A percentile compares a stretch with the other conserved stretches of the same genome.
Evolutionary conservation across 2,113 vertebrate species (phyloP).

Genomic region (Ageneiosus marmoratus): DNA sequence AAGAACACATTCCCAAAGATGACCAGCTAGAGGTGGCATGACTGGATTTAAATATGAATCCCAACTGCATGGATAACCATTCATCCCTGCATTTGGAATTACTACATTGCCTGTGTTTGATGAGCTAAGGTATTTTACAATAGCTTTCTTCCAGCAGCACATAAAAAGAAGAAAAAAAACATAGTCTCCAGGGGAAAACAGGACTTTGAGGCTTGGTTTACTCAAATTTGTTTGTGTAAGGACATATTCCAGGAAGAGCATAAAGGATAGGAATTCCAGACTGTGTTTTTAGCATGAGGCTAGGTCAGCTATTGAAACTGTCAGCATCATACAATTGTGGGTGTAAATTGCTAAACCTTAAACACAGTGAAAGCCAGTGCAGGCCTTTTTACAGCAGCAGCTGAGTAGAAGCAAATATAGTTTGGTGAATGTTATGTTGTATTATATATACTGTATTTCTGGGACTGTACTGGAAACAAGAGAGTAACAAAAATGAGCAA

Average conservation of each 20-base stretch:
- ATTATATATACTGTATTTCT: neutral
- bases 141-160: neutral
- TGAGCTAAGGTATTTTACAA: neutral
- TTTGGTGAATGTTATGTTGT: neutral
- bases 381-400: neutral
- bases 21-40: neutral
- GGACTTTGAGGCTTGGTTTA: neutral
- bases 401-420: neutral
- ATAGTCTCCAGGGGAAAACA: neutral
- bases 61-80: neutral
- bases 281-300: neutral
- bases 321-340: neutral
- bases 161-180: neutral
- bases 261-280: neutral
- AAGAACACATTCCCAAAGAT: conserved; percentile 1
- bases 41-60: neutral
- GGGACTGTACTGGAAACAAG: neutral
- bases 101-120: neutral
- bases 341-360: conserved; percentile 7
- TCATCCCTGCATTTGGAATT: neutral
- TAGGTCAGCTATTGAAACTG: neutral
- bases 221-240: neutral
- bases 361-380: neutral
- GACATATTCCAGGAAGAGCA: neutral
- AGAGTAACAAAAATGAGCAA: conserved; percentile 11